Evolutionary conservation across 1,140 invertebrate genomes (phyloP).

Genomic region (Chelonus insularis): DNA sequence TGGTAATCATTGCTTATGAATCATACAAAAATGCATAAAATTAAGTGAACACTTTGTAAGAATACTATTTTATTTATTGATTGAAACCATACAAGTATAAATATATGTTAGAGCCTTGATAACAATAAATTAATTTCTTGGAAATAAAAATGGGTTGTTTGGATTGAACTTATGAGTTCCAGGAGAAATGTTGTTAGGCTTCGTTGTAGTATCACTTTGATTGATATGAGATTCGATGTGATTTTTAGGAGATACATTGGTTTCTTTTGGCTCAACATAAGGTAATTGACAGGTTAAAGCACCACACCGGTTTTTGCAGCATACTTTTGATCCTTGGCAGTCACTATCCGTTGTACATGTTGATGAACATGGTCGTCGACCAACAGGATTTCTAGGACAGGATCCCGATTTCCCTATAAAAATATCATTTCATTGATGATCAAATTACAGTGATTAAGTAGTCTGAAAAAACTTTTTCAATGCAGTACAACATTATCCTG

Average conservation of each 20-base stretch:
- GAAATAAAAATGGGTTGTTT: constrained; percentile 18
- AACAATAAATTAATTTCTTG: constrained; percentile 20
- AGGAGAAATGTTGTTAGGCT: constrained; percentile 8
- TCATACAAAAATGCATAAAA: too few relatives aligned
- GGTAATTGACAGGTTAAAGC: constrained; percentile 63
- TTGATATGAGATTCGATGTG: too few relatives aligned
- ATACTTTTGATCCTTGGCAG: constrained; percentile 62
- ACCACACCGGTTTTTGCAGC: constrained; percentile 66
- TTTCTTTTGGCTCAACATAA: constrained; percentile 31
- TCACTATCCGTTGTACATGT: constrained; percentile 63
- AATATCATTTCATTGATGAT: constrained; percentile 26
- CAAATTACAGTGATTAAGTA: too few relatives aligned
- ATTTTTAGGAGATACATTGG: constrained; percentile 19
- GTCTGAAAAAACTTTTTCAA: too few relatives aligned
- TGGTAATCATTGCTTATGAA: too few relatives aligned
- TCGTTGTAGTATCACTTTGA: too few relatives aligned
- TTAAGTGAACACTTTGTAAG: too few relatives aligned
- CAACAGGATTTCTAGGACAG: constrained; percentile 60
- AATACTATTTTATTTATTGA: too few relatives aligned
- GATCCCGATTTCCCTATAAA: constrained; percentile 60
- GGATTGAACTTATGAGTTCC: constrained; percentile 12
- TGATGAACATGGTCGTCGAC: constrained; percentile 65
- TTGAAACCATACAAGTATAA: too few relatives aligned
- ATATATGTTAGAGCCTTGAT: too few relatives aligned
- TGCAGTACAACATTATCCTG: too few relatives aligned